Base-by-base conservation (phyloP, 1,140 invertebrate genomes). In the Lepidostoma basale region DNA sequence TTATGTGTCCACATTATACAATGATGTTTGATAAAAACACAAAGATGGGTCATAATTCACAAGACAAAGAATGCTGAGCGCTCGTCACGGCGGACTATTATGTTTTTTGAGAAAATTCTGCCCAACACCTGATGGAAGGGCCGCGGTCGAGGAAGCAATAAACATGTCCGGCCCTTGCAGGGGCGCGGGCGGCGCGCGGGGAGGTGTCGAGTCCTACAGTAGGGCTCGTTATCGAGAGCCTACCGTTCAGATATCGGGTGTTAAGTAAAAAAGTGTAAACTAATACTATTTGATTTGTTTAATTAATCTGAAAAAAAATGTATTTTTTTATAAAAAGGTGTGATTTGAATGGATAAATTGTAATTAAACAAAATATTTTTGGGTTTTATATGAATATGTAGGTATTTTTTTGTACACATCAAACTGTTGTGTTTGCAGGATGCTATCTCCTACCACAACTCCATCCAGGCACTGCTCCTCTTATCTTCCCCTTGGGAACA, bases 121-220 rank as follows among this genome's bases (percentile, higher is more conserved):
- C 63, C 64, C 67, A 62, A 72, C 70, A 65, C 66, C 59, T 71
- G 64, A 67, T 68, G 70, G 69, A 71, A 67, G 64, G 47, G 45
- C 49, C 25, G 16, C 39, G 66, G 65, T 56, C 62, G 70, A 68
- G 70, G 70, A 72, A 72, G 67, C 70, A 47, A 67, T 72, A 72
- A 72, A 72, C 66, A 68, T 68, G 70, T 72, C 70, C 64, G 54
- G 40, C 25, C 64, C 65, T 10, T 25, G 44, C 16, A 18, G 52
- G 2, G 28, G 16, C 16, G 49, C 9, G 49, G 26, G 18, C 16
- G 22, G 47, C 22, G 23, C 9, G 25, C n/a, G 8, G 28, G 52
- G 52, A 56, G 52, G 52, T 56, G 52, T 56, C 52, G 52, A 56
- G 25, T 56, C 28, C 52, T 33, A 22, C 30, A 8, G 52, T 18